Percentiles rank a stretch among this genome's conserved stretches.
Evolutionary conservation across 1,140 invertebrate species (phyloP).

Genomic region (Mercenaria mercenaria): DNA sequence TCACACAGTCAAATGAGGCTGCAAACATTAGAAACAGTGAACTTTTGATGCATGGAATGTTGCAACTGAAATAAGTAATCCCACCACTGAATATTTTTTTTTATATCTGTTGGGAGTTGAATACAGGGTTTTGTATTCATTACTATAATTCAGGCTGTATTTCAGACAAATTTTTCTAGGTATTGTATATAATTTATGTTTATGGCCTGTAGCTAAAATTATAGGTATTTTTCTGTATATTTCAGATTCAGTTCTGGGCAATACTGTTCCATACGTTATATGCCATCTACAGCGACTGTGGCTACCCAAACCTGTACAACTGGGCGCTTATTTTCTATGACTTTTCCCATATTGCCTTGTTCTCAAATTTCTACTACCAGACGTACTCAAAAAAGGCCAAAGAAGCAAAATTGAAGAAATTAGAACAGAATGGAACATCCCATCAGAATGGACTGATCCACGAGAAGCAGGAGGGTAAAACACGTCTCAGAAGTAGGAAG

Average conservation of each 20-base stretch:
- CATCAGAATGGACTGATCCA: conserved; percentile 1
- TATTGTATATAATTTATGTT: no score
- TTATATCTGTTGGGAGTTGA: no score
- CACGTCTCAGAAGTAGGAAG: conserved; percentile 19
- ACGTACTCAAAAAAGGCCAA: conserved; percentile 75
- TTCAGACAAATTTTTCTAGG: no score
- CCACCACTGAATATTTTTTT: no score
- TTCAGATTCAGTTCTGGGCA: conserved; percentile 76
- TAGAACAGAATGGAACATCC: conserved; percentile 10
- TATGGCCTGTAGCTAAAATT: no score
- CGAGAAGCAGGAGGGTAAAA: not conserved
- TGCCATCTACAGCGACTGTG: conserved; percentile 82
- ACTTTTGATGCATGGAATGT: no score
- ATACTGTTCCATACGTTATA: conserved; percentile 71
- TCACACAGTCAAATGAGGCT: no score
- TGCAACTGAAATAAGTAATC: no score
- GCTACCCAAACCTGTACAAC: conserved; percentile 84
- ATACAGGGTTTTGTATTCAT: no score
- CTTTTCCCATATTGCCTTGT: conserved; percentile 83
- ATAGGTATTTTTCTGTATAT: not conserved
- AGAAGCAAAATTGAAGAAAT: conserved; percentile 43
- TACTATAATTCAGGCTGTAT: no score
- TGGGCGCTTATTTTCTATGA: conserved; percentile 84
- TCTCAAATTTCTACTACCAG: conserved; percentile 76
- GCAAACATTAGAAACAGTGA: no score